Evolutionary conservation across 92 coral and sea anemone species (phyloP), one percentile per base, ranked within the genome.

Genomic region (Desmophyllum pertusum): DNA sequence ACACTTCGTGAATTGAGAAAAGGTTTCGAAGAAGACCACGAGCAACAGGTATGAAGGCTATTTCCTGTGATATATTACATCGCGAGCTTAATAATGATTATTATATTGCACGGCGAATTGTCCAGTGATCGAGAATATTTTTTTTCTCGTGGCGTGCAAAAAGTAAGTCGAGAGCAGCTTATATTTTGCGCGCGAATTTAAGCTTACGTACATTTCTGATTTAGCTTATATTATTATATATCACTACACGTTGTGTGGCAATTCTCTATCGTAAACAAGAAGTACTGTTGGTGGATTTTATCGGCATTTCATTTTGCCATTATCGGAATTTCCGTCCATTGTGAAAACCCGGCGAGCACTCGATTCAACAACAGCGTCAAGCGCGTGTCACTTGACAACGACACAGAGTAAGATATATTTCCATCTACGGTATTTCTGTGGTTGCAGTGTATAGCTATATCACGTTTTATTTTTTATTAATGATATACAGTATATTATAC

Each of bases 1-100:
- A 97, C 99, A 13, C 89, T 97, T 4, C 90, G 88, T 76, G 97
- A 97, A 81, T 81, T 97, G 68, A 94, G 98, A 76, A 97, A 95
- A 93, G 99, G 99, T 11, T 97, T 97, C 77, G 99, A 89, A 67
- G 94, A 86, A 41, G 95, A 89, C 45, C 87, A 88, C 75, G 93
- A 91, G 43, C 98, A 95, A 91, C 94, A 91, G 94, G 94, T 91
- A 83, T 57, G 35, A n/a, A 37, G 39, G 14, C 29, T 8, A 75
- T 66, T 77, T 85, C 85, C 85, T 66, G 67, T 53, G 35, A 5
- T 46, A 14, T 76, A 40, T 52, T 76, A 13, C 66, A 29, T 39
- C 30, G 45, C 45, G 5, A 76, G 17, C 23, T 35, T 76, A 30
- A 18, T 6, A 40, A 41, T 72, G 17, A 41, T 72, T 72, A 72